Conservation (phyloP, 2,797 vertebrate genomes). For the Propithecus deckenii region DNA sequence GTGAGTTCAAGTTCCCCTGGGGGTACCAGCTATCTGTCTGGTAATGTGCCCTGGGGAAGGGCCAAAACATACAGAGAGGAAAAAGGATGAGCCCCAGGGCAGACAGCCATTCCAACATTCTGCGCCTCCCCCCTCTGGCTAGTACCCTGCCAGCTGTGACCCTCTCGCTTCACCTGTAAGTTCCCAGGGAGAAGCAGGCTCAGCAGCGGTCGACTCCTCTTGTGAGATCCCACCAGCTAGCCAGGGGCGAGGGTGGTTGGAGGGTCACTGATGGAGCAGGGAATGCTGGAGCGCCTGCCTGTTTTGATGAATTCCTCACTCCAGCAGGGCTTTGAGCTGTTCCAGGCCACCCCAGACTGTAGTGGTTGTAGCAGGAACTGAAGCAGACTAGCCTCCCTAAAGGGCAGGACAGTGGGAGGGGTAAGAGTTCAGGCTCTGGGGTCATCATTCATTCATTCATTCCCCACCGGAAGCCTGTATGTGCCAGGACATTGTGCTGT, state of each 20-base stretch:
- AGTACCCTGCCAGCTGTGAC: neutral
- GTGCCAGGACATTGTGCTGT: neutral
- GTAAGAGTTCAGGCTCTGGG: neutral
- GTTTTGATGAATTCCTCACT: neutral
- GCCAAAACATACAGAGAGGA: neutral
- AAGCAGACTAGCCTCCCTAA: neutral
- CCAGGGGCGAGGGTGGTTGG: fast-evolving
- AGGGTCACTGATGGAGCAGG: fast-evolving
- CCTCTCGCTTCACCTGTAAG: neutral
- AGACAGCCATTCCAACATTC: neutral
- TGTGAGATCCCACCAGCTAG: neutral
- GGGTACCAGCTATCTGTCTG: neutral
- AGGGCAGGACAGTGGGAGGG: neutral
- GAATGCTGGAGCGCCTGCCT: neutral
- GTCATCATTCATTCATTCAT: neutral
- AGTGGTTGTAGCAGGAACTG: neutral
- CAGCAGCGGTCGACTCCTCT: neutral
- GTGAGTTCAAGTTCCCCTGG: neutral
- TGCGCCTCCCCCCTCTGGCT: neutral
- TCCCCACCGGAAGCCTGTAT: neutral
- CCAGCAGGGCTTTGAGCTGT: neutral
- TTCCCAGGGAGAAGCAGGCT: neutral
- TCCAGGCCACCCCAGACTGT: neutral
- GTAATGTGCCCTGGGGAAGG: neutral
- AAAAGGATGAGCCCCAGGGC: neutral